Evolutionary conservation across 2,888 invertebrate species (phyloP), one percentile per base, ranked within the genome.

Genomic region (Dasysyrphus tricinctus): DNA sequence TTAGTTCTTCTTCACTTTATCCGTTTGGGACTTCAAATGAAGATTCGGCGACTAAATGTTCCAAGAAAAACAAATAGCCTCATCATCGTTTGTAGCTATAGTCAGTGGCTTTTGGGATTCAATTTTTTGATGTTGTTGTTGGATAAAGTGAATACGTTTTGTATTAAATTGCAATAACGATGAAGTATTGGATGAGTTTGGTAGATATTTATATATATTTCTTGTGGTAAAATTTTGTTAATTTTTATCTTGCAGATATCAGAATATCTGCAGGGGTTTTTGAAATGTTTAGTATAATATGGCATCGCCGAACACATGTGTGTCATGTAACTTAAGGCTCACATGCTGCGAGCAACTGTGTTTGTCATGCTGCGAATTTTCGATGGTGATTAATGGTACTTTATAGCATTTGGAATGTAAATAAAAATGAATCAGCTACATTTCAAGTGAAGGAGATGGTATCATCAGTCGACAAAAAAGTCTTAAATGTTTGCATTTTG

Each of bases 21-120:
- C 12, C 42, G 14, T 44, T 67, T 54, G 54, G 29, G 54, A 29
- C 54, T 54, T 54, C 54, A 16, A 76, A 76, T 77, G 59, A 82
- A 77, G 77, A 78, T 82, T 72, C 78, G 72, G 72, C 49, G 73
- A 69, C 78, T 78, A 72, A 81, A 77, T 72, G 73, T 84, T 85
- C 67, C 72, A 11, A 47, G 80, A 73, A 85, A 77, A 85, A 75
- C 80, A 84, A 84, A 84, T 72, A 80, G 74, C 74, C 70, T 34
- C 39, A 19, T 34, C 39, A 19, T 54, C 24, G 24, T 24, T 24
- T 24, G 24, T 24, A 24, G 29, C 32, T 32, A 24, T 24, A 24
- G 1, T 9, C 32, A 29, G 65, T 24, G 29, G n/a, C 29, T 16
- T 44, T 82, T 54, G 75, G 75, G 34, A 61, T 72, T 59, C 74